phyloP scores from a whole-genome alignment of 2,113 vertebrate genomes.

The Poeciliopsis turrubarensis region DNA sequence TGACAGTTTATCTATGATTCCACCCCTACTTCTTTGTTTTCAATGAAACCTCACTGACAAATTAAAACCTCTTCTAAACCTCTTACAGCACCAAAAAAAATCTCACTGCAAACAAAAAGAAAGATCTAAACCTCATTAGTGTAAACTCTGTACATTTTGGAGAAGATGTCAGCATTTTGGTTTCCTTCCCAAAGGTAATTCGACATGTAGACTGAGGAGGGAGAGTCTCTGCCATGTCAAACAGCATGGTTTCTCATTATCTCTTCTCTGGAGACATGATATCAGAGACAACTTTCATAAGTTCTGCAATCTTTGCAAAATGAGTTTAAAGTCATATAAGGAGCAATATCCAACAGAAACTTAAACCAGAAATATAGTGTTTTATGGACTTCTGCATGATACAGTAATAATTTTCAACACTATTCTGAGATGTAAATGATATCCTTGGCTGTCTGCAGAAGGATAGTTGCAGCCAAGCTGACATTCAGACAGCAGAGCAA shows the following conservation, averaged over 20 bases:
- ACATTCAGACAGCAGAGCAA: neutral
- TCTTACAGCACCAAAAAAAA: neutral
- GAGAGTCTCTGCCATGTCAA: constrained; percentile 22
- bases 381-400: neutral
- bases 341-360: neutral
- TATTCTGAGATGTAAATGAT: neutral
- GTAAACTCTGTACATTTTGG: neutral
- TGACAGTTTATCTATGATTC: constrained; percentile 26
- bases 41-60: neutral
- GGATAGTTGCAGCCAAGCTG: neutral
- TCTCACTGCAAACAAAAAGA: neutral
- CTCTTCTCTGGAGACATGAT: constrained; percentile 10
- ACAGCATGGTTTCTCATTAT: constrained; percentile 60
- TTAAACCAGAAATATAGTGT: neutral
- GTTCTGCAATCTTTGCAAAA: constrained; percentile 8
- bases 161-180: constrained; percentile 27
- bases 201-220: constrained; percentile 8
- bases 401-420: neutral
- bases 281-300: constrained; percentile 19
- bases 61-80: neutral
- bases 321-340: neutral
- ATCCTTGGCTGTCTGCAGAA: neutral
- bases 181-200: constrained; percentile 16
- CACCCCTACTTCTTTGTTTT: constrained; percentile 26
- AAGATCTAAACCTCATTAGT: neutral